Percentiles rank a stretch among this genome's conserved stretches.
Conservation (phyloP, 2,888 invertebrate species). For the Villa cingulata region DNA sequence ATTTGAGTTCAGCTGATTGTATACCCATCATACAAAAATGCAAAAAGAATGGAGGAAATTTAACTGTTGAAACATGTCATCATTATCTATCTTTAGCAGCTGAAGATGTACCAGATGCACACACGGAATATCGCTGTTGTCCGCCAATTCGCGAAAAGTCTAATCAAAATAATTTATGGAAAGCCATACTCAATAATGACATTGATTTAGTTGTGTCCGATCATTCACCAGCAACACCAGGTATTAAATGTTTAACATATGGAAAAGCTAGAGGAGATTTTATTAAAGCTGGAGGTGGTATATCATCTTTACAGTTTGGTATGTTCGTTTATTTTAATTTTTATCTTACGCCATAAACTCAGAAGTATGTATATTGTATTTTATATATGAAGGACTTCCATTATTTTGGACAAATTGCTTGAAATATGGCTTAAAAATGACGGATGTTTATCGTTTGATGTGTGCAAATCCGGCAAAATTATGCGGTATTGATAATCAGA, state of each 20-base stretch:
- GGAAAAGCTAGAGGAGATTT: constrained; percentile 43
- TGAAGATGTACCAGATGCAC: constrained; percentile 47
- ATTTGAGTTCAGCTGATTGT: constrained; percentile 49
- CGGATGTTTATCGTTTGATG: constrained; percentile 45
- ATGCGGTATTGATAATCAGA: constrained; percentile 45
- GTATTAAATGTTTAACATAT: constrained; percentile 40
- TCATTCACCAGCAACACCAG: constrained; percentile 54
- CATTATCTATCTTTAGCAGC: constrained; percentile 53
- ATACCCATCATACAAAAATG: constrained; percentile 42
- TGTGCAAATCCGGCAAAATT: constrained; percentile 47
- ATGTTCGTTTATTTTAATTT: constrained; percentile 12
- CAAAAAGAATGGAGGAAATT: constrained; percentile 38
- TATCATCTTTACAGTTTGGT: constrained; percentile 60
- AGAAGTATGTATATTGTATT: constrained; percentile 1
- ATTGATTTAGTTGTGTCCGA: constrained; percentile 53
- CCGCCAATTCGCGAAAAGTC: constrained; percentile 51
- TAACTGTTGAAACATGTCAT: constrained; percentile 60
- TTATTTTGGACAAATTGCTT: constrained; percentile 54
- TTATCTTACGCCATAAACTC: background rate
- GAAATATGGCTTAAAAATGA: constrained; percentile 40
- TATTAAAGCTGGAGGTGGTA: constrained; percentile 58
- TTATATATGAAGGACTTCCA: constrained; percentile 47
- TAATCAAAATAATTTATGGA: constrained; percentile 54
- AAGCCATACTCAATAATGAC: constrained; percentile 41
- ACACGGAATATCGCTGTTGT: constrained; percentile 57